Base-by-base conservation (phyloP, 2,888 invertebrate genomes). In the Cephus spinipes region DNA sequence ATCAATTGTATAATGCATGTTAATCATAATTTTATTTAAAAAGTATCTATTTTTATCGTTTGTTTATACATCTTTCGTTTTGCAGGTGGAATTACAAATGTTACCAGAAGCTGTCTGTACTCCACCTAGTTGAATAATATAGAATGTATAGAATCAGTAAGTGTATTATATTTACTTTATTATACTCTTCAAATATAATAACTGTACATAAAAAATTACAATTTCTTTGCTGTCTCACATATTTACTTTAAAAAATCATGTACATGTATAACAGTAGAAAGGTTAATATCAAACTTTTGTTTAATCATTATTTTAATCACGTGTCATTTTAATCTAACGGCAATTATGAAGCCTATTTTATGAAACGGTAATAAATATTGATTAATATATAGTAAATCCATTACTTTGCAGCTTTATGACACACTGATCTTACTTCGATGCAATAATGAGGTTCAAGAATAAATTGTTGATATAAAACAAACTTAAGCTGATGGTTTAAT, bases 61-160 rank as follows among this genome's bases (percentile, higher is more conserved):
- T 55, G 23, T 9, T 55, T 15, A 40, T 40, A 23, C 23, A 55
- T 9, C 6, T 55, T 2, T 55, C 1, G 9, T 34, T 76, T 85
- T 85, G 32, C 81, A 90, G 90, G 78, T 87, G 55, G 90, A 90
- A 82, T 80, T 90, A 68, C 85, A 86, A 76, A 82, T 77, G 34
- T 81, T 90, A 77, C 87, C 88, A 31, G 87, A 87, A 73, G 74
- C 83, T 12, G 79, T 89, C 36, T 76, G 68, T 4, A 33, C 68
- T 36, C 76, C 79, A 34, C 74, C 79, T 32, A 83, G 78, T 79
- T 69, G 33, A 81, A 81, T 81, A 77, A 77, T 81, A 79, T 81
- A 79, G 73, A 74, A 79, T 73, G 68, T 68, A 31, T 33, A 69
- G 77, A 32, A 32, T 74, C n/a, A 73, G 73, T 69, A 31, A 75